phyloP scores from a whole-genome alignment of 2,797 vertebrate species.

The Polyboroides typus region DNA sequence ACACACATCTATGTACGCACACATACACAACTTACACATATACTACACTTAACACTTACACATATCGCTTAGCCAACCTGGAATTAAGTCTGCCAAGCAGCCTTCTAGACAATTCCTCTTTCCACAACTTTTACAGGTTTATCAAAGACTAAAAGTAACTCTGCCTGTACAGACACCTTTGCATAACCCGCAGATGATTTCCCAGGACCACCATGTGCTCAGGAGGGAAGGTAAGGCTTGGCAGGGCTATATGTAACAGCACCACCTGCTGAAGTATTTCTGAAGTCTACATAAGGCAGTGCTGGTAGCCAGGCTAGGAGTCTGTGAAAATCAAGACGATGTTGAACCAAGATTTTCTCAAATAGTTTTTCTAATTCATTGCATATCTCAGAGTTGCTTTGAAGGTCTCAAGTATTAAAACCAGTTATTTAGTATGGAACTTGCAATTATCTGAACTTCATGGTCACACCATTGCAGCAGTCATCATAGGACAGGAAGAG shows the following conservation, averaged over 20 bases:
- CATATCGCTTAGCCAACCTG: not conserved
- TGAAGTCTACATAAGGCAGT: not conserved
- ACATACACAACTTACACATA: not conserved
- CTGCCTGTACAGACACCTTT: not conserved
- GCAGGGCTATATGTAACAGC: conserved; percentile 36
- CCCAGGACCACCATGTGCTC: not conserved
- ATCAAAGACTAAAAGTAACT: not conserved
- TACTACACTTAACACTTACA: not conserved
- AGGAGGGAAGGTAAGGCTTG: not conserved
- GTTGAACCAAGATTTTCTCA: not conserved
- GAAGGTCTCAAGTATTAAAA: not conserved
- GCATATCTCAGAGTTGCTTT: not conserved
- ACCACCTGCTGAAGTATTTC: conserved; percentile 46
- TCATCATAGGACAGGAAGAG: not conserved
- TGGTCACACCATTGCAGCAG: not conserved
- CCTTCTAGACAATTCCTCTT: not conserved
- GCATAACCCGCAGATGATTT: not conserved
- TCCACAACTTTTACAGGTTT: not conserved
- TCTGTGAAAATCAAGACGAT: not conserved
- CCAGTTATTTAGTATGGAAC: not conserved
- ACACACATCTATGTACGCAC: not conserved
- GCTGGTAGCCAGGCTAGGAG: not conserved
- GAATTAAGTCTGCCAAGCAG: not conserved
- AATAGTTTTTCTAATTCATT: not conserved
- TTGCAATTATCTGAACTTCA: not conserved